Evolutionary conservation across 2,888 invertebrate genomes (phyloP), one percentile per base, ranked within the genome.

Genomic region (Sinelater perroti): DNA sequence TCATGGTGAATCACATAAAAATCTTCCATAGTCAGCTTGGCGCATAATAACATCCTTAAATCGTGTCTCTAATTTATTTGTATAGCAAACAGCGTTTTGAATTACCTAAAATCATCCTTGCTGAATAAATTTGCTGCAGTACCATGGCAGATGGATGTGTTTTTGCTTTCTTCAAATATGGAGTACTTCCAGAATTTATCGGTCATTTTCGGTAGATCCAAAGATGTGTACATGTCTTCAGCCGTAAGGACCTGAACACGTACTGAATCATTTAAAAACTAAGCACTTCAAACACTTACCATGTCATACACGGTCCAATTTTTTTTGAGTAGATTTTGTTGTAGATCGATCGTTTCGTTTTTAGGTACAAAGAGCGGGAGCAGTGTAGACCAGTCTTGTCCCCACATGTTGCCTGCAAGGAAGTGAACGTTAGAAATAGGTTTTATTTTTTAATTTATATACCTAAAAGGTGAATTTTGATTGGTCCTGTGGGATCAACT

Each of bases 381-480:
- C 6, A 89, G 70, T 0, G 83, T 71, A 18, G 82, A 82, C 90
- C 90, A 91, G 52, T 85, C 83, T 70, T 90, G 88, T 0, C 85
- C 82, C 90, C 90, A 90, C 75, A 90, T 82, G 68, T 84, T 84
- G 10, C 87, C 87, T 85, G 65, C 16, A 70, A 64, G 1, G 21
- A 33, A n/a, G n/a, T n/a, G n/a, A n/a, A 26, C 2, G 6, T 24
- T 53, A 31, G 14, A n/a, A 24, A 21, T 30, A 26, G n/a, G 16
- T 26, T 26, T 8, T 26, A 26, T 3, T 26, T 26, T 2, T 3
- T 26, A 3, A 10, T 5, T n/a, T 35, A 66, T 54, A 68, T 76
- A 86, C 89, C 89, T 58, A 89, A 72, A 55, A 90, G 77, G 80
- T 90, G 88, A 8, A 87, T 85, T 1, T 89, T 89, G 64, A 90